These are phyloP conservation scores for Erpobdella octoculata DNA, from an alignment of 2,888 invertebrate genomes.

Conservation along the genomic window DNA sequence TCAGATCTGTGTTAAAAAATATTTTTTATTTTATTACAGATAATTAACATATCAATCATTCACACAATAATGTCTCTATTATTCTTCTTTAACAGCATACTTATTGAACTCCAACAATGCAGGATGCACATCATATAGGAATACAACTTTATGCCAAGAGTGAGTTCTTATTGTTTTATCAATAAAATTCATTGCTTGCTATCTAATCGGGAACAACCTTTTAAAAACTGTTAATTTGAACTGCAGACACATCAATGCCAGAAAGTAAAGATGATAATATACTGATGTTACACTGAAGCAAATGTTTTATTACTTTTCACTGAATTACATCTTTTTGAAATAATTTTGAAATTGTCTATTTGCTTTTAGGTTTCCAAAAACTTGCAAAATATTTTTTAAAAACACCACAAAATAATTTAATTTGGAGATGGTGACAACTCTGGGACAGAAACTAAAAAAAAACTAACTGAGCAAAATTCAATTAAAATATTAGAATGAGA, in stretches of 20 bases:
- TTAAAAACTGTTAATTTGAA: too few species aligned
- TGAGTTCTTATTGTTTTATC: not conserved
- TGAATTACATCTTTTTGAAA: not conserved
- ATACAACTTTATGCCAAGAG: not conserved
- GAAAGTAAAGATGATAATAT: too few species aligned
- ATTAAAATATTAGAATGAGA: not conserved
- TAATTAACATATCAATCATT: too few species aligned
- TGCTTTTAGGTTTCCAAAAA: too few species aligned
- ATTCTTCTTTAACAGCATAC: not conserved
- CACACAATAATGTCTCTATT: not conserved
- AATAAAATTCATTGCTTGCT: not conserved
- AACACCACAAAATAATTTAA: too few species aligned
- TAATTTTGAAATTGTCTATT: not conserved
- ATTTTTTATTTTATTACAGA: not conserved
- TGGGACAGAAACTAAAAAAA: not conserved
- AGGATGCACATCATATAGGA: not conserved
- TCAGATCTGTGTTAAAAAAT: not conserved
- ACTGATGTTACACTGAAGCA: too few species aligned
- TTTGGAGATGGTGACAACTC: too few species aligned
- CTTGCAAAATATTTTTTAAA: too few species aligned
- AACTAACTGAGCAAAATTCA: not conserved
- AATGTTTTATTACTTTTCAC: too few species aligned
- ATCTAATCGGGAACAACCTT: too few species aligned
- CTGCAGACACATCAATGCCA: slow-evolving; percentile 5
- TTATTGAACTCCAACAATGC: not conserved